A percentile compares a stretch with the other conserved stretches of the same genome.
These are phyloP conservation scores for Drosophila cardini DNA, from an alignment of 1,140 invertebrate genomes.

Conservation along the genomic window DNA sequence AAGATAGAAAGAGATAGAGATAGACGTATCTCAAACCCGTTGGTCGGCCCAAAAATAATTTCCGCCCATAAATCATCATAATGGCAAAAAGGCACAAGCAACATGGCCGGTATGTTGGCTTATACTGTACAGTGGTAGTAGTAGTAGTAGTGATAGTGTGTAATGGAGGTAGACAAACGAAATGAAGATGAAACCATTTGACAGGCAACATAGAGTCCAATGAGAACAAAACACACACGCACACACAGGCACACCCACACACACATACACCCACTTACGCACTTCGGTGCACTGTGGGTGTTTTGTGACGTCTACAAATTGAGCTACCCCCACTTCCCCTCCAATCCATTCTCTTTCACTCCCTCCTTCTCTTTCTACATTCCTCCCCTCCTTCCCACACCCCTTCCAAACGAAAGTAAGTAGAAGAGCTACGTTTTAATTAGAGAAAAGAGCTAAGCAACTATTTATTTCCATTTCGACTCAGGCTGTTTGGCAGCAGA, in stretches of 20 bases:
- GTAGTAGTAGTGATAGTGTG: too few relatives aligned
- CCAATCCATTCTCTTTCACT: too few relatives aligned
- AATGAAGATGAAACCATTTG: conserved; percentile 78
- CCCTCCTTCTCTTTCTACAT: too few relatives aligned
- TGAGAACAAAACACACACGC: conserved; percentile 7
- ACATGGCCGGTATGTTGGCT: conserved; percentile 24
- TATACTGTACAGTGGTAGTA: too few relatives aligned
- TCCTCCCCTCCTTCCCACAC: too few relatives aligned
- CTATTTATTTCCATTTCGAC: conserved; percentile 78
- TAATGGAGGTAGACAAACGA: conserved; percentile 40
- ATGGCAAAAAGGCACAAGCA: conserved; percentile 51
- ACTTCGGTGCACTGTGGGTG: conserved; percentile 22
- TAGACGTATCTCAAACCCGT: conserved; percentile 8
- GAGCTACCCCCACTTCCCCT: background rate
- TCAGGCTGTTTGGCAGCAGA: conserved; percentile 30
- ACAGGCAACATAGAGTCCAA: conserved; percentile 51
- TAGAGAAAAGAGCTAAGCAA: conserved; percentile 79
- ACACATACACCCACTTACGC: too few relatives aligned
- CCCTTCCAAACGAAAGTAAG: conserved; percentile 3
- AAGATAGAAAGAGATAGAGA: conserved; percentile 3
- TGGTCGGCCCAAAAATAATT: conserved; percentile 66
- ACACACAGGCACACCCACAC: too few relatives aligned
- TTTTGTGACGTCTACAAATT: conserved; percentile 61
- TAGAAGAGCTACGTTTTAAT: conserved; percentile 75
- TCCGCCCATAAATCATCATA: conserved; percentile 80